phyloP scores from a whole-genome alignment of 2,888 invertebrate species.

The Ametastegia equiseti region DNA sequence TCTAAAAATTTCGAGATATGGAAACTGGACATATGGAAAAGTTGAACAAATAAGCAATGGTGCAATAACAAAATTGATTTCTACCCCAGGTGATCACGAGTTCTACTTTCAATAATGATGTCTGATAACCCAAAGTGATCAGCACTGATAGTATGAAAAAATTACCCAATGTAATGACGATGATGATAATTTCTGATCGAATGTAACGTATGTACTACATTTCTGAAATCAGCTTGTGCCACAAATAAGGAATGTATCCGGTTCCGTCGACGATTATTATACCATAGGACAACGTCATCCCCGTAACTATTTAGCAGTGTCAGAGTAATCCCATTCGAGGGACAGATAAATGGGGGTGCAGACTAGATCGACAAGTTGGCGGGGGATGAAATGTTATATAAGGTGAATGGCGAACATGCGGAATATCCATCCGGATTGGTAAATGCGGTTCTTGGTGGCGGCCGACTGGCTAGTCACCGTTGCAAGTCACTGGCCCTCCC shows the following conservation, averaged over 20 bases:
- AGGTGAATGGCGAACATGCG: slow-evolving; percentile 15
- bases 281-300: slow-evolving; percentile 17
- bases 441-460: slow-evolving; percentile 26
- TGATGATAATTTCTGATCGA: not conserved
- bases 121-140: not conserved
- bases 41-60: no score
- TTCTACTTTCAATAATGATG: no score
- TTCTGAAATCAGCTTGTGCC: not conserved
- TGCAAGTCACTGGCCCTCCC: slow-evolving; percentile 66
- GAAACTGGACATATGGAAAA: no score
- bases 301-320: slow-evolving; percentile 41
- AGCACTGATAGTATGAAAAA: not conserved
- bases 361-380: slow-evolving; percentile 31
- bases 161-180: not conserved
- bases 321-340: slow-evolving; percentile 45
- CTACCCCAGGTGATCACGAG: no score
- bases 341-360: slow-evolving; percentile 50
- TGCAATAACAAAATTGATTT: no score
- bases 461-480: slow-evolving; percentile 47
- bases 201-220: not conserved
- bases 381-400: slow-evolving; percentile 6
- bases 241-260: not conserved
- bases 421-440: slow-evolving; percentile 41
- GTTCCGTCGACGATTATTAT: not conserved
- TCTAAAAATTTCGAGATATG: no score